phyloP scores from a whole-genome alignment of 2,113 vertebrate species.

The Sorex fumeus region DNA sequence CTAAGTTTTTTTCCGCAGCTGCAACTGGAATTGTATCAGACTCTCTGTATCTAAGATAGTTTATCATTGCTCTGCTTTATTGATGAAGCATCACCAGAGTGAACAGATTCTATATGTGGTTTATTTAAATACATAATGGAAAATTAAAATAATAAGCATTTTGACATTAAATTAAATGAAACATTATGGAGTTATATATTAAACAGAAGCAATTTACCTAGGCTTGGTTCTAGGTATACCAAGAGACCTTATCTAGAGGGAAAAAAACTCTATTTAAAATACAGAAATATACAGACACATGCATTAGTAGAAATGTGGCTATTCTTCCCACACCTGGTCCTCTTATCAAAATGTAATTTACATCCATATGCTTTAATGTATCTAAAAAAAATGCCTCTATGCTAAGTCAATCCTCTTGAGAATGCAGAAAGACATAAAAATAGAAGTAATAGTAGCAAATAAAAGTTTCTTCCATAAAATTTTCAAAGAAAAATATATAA shows the following conservation, averaged over 20 bases:
- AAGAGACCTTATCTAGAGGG: background rate
- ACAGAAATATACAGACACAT: background rate
- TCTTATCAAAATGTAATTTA: slow-evolving; percentile 15
- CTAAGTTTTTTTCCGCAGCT: too few relatives aligned
- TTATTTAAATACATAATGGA: background rate
- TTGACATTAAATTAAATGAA: background rate
- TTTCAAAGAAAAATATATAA: too few relatives aligned
- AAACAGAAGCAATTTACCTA: background rate
- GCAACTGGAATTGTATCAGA: too few relatives aligned
- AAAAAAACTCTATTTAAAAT: background rate
- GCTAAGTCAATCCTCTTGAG: background rate
- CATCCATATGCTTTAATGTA: background rate
- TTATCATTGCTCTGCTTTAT: too few relatives aligned
- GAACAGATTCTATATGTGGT: background rate
- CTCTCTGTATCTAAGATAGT: too few relatives aligned
- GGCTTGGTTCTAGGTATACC: background rate
- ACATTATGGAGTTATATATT: background rate
- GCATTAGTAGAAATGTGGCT: background rate
- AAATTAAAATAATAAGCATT: background rate
- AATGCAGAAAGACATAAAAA: background rate
- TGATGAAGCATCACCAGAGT: too few relatives aligned
- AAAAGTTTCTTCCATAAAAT: too few relatives aligned
- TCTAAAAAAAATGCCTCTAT: background rate
- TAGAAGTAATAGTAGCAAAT: too few relatives aligned
- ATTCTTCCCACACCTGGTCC: background rate